phyloP scores from a whole-genome alignment of 2,888 invertebrate species.

The Oscheius myriophilus region DNA sequence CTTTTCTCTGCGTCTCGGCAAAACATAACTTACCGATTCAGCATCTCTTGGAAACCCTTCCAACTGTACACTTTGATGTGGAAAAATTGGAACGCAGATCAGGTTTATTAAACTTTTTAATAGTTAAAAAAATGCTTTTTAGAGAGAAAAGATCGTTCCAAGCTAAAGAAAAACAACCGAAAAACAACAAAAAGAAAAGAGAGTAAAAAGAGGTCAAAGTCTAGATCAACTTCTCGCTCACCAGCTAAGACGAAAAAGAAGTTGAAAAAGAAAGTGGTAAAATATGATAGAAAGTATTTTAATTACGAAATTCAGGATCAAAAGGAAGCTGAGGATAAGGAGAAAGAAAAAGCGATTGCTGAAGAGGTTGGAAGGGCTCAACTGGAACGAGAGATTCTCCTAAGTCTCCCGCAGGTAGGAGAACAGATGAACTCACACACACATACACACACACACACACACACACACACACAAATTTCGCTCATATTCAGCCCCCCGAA shows the following conservation, averaged over 20 bases:
- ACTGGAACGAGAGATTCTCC: conserved; percentile 1
- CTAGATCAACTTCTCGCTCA: conserved; percentile 3
- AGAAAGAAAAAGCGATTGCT: conserved; percentile 4
- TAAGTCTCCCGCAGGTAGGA: not conserved
- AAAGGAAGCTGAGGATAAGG: not conserved
- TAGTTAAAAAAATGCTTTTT: not conserved
- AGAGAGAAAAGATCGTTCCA: not conserved
- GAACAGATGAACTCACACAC: no score
- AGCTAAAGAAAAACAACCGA: not conserved
- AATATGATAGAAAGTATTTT: not conserved
- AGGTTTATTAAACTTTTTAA: not conserved
- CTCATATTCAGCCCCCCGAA: conserved; percentile 1
- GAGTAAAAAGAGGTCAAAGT: not conserved
- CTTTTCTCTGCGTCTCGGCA: no score
- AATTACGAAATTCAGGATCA: not conserved
- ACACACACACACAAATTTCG: not conserved
- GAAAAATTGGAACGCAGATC: conserved; percentile 1
- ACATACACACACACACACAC: no score
- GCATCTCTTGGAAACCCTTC: conserved; percentile 4
- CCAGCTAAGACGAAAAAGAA: conserved; percentile 4
- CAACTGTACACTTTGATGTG: conserved; percentile 18
- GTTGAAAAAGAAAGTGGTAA: not conserved
- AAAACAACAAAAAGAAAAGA: not conserved
- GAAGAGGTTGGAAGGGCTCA: conserved; percentile 2
- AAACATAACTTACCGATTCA: no score